These are phyloP conservation scores for Zaprionus tsacasi DNA, from an alignment of 1,140 invertebrate species.

Conservation along the genomic window DNA sequence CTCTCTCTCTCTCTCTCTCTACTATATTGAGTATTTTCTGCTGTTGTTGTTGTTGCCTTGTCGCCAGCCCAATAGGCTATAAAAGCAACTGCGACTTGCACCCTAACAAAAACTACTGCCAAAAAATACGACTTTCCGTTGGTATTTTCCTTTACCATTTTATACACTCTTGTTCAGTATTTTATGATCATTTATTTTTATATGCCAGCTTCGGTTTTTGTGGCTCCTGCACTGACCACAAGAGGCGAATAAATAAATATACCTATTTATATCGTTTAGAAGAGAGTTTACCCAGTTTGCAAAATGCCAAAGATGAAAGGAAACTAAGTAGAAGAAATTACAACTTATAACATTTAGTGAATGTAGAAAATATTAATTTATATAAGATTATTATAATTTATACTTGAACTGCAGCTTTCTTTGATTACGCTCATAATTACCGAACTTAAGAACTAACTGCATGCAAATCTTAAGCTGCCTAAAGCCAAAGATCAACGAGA, in stretches of 20 bases:
- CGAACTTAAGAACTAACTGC: neutral
- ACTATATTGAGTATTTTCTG: conserved; percentile 27
- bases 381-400: no score
- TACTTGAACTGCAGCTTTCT: no score
- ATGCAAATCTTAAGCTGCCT: neutral
- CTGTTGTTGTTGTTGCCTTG: conserved; percentile 50
- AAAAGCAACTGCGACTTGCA: conserved; percentile 60
- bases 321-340: no score
- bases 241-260: conserved; percentile 27
- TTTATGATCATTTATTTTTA: conserved; percentile 65
- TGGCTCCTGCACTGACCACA: conserved; percentile 48
- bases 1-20: neutral
- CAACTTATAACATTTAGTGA: neutral
- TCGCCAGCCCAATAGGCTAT: conserved; percentile 61
- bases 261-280: conserved; percentile 30
- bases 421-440: neutral
- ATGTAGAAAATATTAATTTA: neutral
- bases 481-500: neutral
- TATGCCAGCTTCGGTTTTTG: conserved; percentile 28
- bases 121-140: conserved; percentile 57
- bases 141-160: conserved; percentile 28
- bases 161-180: conserved; percentile 45
- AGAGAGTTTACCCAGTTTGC: neutral
- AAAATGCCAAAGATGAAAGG: neutral
- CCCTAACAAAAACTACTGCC: conserved; percentile 70